Base-by-base conservation (phyloP, 64 coral and sea anemone genomes). In the Cladopsammia gracilis region DNA sequence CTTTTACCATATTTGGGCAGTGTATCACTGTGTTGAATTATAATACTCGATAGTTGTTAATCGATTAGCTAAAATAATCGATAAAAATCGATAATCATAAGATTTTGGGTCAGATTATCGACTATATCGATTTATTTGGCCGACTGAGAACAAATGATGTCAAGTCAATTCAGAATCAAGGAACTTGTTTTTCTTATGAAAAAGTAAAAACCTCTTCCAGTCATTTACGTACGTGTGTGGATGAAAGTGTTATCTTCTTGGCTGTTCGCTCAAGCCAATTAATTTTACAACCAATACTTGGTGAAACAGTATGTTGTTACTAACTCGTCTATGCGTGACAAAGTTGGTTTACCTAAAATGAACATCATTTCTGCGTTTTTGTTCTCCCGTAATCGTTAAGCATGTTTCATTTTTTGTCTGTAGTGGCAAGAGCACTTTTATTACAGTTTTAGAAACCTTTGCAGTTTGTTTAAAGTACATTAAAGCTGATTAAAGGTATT, bases 261-360 rank as follows among this genome's bases (percentile, higher is more conserved):
- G 69, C 26, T 71, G 24, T 71, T 71, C 69, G 69, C 69, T 43
- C 69, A 71, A 71, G 69, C 7, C 26, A 71, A 34, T n/a, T n/a
- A n/a, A n/a, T n/a, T 71, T 44, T 71, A 71, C 69, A 71, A 42
- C 69, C 24, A 71, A 43, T 71, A 10, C 69, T 43, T 44, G 60
- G 60, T 62, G 60, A 62, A 62, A 62, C 60, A 62, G 60, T 53
- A 53, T 4, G 51, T 62, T 16, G 3, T 16, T 62, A 62, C 15
- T 19, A 11, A 62, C 60, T 62, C 60, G 60, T 62, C 60, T 62
- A 62, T 11, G 10, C 60, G 60, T 62, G 12, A 62, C 60, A 62
- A 62, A 62, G 60, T 62, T 62, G 60, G 60, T 62, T 62, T 62
- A 19, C 60, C 60, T 62, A 62, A 62, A 62, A 62, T 11, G 60